phyloP scores from a whole-genome alignment of 2,888 invertebrate genomes.

The Camptogramma bilineatum region DNA sequence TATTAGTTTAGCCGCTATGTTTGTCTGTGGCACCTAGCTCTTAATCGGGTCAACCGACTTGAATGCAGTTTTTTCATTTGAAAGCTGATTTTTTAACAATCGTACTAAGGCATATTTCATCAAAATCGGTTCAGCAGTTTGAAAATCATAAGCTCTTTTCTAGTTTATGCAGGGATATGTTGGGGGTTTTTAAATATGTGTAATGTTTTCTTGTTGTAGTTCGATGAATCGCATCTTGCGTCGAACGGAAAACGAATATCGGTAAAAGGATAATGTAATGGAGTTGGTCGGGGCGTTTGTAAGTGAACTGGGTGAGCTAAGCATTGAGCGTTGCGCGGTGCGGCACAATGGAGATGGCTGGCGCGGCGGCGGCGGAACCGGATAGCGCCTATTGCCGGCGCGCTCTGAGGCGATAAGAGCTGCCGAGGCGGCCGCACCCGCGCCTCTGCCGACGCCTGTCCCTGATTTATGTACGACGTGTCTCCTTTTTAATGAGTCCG shows the following conservation, averaged over 20 bases:
- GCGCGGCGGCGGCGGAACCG: conserved; percentile 78
- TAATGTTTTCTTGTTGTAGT: too few species aligned
- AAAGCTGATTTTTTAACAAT: too few species aligned
- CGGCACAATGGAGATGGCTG: conserved; percentile 67
- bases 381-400: conserved; percentile 84
- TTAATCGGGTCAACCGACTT: too few species aligned
- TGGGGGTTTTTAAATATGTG: too few species aligned
- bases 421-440: conserved; percentile 59
- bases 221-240: conserved; percentile 38
- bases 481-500: conserved; percentile 85
- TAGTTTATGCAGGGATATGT: too few species aligned
- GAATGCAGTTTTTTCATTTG: too few species aligned
- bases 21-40: too few species aligned
- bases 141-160: too few species aligned
- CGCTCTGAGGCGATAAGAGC: conserved; percentile 74
- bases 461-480: conserved; percentile 85
- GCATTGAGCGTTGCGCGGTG: conserved; percentile 47
- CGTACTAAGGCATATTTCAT: too few species aligned
- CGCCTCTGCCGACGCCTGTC: conserved; percentile 60
- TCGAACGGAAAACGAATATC: conserved; percentile 58
- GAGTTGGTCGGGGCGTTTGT: conserved; percentile 66
- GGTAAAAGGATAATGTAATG: conserved; percentile 72
- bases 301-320: conserved; percentile 51
- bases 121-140: too few species aligned
- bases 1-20: too few species aligned